Conservation (phyloP, 2,888 invertebrate species). For the Horisme vitalbata region DNA sequence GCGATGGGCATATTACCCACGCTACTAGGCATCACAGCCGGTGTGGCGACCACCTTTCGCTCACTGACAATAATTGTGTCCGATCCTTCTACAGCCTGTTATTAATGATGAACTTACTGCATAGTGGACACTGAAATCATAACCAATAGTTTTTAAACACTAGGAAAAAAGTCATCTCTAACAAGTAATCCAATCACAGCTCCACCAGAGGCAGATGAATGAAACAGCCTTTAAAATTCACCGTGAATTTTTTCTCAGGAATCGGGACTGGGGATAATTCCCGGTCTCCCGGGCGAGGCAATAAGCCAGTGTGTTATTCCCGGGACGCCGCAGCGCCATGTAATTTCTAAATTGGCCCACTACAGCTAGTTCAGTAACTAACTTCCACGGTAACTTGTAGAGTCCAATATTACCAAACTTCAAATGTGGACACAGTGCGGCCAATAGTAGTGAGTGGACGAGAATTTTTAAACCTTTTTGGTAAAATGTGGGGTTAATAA, state of each 20-base stretch:
- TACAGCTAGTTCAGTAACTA: constrained; percentile 19
- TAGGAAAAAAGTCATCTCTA: no score
- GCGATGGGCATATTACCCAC: no score
- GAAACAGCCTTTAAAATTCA: no score
- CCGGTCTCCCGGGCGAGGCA: background rate
- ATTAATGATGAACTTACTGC: no score
- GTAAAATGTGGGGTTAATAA: background rate
- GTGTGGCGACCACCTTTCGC: no score
- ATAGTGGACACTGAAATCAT: no score
- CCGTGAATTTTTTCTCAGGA: background rate
- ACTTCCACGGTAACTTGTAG: constrained; percentile 20
- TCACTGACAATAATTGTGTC: no score
- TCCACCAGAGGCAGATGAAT: no score
- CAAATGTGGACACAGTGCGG: background rate
- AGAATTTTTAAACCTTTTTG: background rate
- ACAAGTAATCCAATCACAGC: no score
- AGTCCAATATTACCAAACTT: constrained; percentile 20
- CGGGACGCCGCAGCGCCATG: constrained; percentile 16
- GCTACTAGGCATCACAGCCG: no score
- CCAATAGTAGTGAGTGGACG: background rate
- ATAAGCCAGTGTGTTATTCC: constrained; percentile 12
- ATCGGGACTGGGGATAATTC: background rate
- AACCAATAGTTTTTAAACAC: no score
- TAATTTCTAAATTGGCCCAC: constrained; percentile 26
- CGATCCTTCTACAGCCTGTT: no score